A percentile compares a stretch with the other conserved stretches of the same genome.
Conservation (phyloP, 2,113 vertebrate species). For the Alligator mississippiensis region DNA sequence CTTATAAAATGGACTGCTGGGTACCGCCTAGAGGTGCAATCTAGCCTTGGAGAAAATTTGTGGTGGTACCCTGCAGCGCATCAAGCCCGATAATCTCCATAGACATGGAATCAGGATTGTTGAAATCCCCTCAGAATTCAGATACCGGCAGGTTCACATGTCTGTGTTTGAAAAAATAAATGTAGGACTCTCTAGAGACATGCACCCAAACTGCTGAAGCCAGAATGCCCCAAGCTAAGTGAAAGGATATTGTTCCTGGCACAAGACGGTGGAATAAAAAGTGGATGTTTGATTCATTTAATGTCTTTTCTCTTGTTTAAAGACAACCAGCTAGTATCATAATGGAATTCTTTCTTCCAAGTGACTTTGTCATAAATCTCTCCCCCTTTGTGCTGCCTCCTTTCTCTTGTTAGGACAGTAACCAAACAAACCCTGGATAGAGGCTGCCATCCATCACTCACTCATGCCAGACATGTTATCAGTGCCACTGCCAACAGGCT, state of each 20-base stretch:
- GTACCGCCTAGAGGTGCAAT: neutral
- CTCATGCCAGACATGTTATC: neutral
- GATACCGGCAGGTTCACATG: neutral
- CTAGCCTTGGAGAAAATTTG: neutral
- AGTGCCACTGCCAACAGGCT: neutral
- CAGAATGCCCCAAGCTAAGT: neutral
- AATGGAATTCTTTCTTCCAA: neutral
- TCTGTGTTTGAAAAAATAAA: neutral
- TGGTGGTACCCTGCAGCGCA: neutral
- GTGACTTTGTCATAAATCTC: neutral
- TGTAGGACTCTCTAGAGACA: rapidly evolving
- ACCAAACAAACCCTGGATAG: neutral
- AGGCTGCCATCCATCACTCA: slow-evolving; percentile 18
- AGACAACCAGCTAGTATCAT: neutral
- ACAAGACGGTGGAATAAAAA: neutral
- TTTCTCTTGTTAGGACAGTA: neutral
- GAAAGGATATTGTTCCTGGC: neutral
- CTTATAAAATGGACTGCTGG: neutral
- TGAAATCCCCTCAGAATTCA: neutral
- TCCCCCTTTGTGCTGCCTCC: neutral
- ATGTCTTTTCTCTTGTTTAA: neutral
- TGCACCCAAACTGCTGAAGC: neutral
- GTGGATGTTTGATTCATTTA: neutral
- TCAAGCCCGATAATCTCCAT: neutral
- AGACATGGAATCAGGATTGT: neutral